Conservation (phyloP, 2,797 vertebrate genomes). For the Peromyscus nudipes region DNA sequence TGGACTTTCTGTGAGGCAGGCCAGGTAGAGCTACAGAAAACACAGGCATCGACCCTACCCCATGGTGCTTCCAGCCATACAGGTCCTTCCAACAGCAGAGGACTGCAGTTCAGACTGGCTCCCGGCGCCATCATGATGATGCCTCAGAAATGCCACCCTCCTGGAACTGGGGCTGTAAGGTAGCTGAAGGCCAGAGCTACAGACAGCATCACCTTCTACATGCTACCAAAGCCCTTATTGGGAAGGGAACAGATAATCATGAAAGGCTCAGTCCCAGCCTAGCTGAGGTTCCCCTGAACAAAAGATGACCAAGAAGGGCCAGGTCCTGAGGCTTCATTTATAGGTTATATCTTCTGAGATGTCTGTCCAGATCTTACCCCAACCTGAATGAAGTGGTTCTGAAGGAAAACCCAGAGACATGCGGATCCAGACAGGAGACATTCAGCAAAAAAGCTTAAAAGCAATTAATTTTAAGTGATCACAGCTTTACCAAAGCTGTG, state of each 20-base stretch:
- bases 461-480: constrained; percentile 78
- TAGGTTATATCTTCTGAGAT: constrained; percentile 21
- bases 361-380: constrained; percentile 48
- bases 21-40: background rate
- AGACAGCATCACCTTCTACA: background rate
- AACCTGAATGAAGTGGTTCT: constrained; percentile 48
- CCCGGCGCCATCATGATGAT: background rate
- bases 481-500: constrained; percentile 76
- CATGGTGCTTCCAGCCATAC: background rate
- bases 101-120: background rate
- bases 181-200: background rate
- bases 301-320: background rate
- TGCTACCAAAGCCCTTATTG: background rate
- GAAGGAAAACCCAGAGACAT: constrained; percentile 57
- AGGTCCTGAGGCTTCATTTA: background rate
- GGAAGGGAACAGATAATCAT: background rate
- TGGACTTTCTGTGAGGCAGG: background rate
- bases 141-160: background rate
- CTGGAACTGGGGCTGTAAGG: background rate
- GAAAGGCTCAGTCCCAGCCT: background rate
- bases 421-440: constrained; percentile 54
- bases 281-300: background rate
- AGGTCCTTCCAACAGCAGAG: background rate
- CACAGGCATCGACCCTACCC: background rate
- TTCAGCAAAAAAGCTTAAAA: constrained; percentile 76